Evolutionary conservation across 2,113 vertebrate genomes (phyloP).

Genomic region (Narcine bancroftii): DNA sequence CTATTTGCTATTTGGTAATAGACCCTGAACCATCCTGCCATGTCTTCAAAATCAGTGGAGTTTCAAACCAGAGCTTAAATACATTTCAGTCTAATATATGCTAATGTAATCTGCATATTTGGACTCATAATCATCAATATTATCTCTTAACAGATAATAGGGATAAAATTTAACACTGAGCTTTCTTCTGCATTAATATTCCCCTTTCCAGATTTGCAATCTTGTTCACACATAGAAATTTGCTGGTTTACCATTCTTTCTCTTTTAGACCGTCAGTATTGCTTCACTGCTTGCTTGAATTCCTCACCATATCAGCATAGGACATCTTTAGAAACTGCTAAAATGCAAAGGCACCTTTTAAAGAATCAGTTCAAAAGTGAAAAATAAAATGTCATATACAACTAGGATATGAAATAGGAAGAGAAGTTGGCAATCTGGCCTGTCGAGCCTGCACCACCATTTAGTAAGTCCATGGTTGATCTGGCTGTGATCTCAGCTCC

Average conservation of each 20-base stretch:
- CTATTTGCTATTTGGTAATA: not conserved
- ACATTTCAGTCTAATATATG: not conserved
- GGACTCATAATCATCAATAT: no score
- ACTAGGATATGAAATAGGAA: no score
- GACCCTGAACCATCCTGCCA: not conserved
- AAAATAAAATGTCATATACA: not conserved
- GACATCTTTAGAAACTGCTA: not conserved
- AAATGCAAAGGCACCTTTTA: not conserved
- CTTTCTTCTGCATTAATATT: not conserved
- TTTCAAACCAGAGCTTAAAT: not conserved
- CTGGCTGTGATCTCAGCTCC: no score
- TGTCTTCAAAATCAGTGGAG: not conserved
- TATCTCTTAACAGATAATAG: not conserved
- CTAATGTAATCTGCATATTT: not conserved
- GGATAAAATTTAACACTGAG: not conserved
- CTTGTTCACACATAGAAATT: not conserved
- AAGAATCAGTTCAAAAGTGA: not conserved
- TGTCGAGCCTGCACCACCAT: no score
- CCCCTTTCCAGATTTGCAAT: not conserved
- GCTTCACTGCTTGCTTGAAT: not conserved
- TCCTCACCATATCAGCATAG: not conserved
- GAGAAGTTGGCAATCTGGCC: no score
- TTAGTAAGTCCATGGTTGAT: no score
- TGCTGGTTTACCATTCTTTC: not conserved
- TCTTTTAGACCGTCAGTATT: not conserved